Base-by-base conservation (phyloP, 1,140 invertebrate species). In the Megalonaias nervosa region DNA sequence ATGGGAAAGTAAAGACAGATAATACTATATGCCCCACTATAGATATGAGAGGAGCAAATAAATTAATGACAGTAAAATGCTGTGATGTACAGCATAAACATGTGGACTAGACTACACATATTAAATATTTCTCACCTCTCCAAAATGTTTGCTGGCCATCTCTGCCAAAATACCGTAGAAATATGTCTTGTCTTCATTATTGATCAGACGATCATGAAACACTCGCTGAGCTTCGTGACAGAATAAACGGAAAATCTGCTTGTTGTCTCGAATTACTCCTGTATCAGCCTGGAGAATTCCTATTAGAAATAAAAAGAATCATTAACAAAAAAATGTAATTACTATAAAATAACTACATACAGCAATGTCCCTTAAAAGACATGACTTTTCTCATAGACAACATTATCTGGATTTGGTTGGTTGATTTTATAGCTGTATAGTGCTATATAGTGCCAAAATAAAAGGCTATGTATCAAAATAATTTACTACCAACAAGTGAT, bases 121-220 rank as follows among this genome's bases (percentile, higher is more conserved):
- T 48, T 9, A 48, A 9, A 11, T 48, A 21, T 17, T 73, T 23
- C 31, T 38, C 68, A 91, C 89, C 86, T 91, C 89, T 59, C 82
- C 84, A 81, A 92, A 92, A 67, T 91, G 86, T 84, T 90, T 91
- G 74, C 81, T 79, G 13, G 89, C 88, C 86, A 91, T 88, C 67
- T 92, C 91, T 26, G 89, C 72, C 71, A 92, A 77, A 21, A 92
- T 91, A 13, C 82, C 79, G 75, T 91, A 84, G 83, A 92, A 92
- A 78, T 85, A 89, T 26, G 75, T 78, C 80, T 91, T 92, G 82
- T 92, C 91, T 71, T 91, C 90, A 26, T 86, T 85, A 75, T 90
- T 91, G 70, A 91, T 91, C 11, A 92, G 82, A 23, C 91, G 83
- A 76, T 92, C 91, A 72, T 91, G 91, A 84, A 92, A 92, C 13